phyloP scores from a whole-genome alignment of 2,888 invertebrate genomes.

The Eristalis pertinax region DNA sequence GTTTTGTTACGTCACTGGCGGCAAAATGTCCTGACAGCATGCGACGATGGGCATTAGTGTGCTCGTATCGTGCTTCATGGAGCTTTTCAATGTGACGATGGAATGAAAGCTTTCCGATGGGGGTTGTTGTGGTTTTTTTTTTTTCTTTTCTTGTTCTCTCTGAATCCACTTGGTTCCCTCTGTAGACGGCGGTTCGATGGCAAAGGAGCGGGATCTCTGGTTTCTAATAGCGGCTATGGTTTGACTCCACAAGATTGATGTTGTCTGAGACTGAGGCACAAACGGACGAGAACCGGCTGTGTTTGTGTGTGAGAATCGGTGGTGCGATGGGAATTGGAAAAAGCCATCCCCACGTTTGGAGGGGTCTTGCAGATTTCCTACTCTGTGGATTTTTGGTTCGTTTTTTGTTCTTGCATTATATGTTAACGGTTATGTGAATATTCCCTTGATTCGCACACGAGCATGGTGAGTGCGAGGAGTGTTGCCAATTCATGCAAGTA shows the following conservation, averaged over 20 bases:
- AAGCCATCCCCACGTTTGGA: neutral
- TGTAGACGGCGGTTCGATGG: neutral
- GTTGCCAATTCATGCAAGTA: slow-evolving; percentile 15
- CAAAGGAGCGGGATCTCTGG: slow-evolving; percentile 16
- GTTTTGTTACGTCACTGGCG: slow-evolving; percentile 68
- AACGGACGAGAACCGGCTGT: neutral
- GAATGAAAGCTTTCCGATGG: slow-evolving; percentile 25
- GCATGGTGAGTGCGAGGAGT: neutral
- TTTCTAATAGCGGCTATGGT: slow-evolving; percentile 24
- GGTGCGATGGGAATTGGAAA: neutral
- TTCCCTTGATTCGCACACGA: slow-evolving; percentile 28
- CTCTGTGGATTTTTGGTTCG: neutral
- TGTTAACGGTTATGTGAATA: slow-evolving; percentile 21
- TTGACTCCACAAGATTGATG: slow-evolving; percentile 11
- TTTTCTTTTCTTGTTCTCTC: too few species aligned
- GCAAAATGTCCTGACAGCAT: slow-evolving; percentile 52
- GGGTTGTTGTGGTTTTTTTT: neutral
- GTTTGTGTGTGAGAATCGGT: neutral
- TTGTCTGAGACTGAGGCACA: slow-evolving; percentile 18
- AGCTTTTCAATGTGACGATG: slow-evolving; percentile 31
- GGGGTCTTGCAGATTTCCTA: slow-evolving; percentile 10
- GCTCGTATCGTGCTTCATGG: neutral
- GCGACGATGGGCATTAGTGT: slow-evolving; percentile 8
- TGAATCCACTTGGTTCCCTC: neutral
- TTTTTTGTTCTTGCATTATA: neutral